These are phyloP conservation scores for Mormyrops attenuatus DNA, from an alignment of 2,797 vertebrate genomes.

Conservation along the genomic window DNA sequence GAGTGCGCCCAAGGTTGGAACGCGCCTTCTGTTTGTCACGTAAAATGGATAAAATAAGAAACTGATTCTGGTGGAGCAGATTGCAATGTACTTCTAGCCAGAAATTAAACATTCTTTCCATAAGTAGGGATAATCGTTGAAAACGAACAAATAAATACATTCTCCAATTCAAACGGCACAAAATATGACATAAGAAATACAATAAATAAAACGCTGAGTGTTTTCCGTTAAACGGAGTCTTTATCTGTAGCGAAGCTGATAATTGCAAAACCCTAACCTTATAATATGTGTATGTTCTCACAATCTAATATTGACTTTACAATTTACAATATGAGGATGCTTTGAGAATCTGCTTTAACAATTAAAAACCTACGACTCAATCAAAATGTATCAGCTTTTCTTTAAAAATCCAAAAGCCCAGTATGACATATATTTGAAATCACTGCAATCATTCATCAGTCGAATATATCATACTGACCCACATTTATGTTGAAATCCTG, in stretches of 20 bases:
- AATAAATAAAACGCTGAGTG: not conserved
- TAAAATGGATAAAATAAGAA: constrained; percentile 2
- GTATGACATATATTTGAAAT: not conserved
- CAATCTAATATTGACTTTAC: not conserved
- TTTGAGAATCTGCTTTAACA: not conserved
- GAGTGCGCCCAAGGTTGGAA: not conserved
- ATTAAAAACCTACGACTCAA: not conserved
- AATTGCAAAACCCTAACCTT: not conserved
- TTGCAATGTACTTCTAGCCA: not conserved
- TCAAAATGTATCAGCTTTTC: not conserved
- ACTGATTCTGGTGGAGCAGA: not conserved
- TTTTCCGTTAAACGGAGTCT: not conserved
- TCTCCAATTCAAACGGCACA: not conserved
- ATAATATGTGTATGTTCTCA: not conserved
- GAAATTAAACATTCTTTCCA: not conserved
- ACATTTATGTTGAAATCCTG: not conserved
- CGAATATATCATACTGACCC: not conserved
- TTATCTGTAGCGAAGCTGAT: not conserved
- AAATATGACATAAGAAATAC: not conserved
- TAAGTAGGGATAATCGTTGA: not conserved
- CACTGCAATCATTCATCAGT: not conserved
- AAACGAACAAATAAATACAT: not conserved
- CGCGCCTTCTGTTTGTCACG: not conserved
- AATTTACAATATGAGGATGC: not conserved
- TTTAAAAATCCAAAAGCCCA: not conserved